Conservation (phyloP, 2,888 invertebrate species). For the Saturnia pavonia region DNA sequence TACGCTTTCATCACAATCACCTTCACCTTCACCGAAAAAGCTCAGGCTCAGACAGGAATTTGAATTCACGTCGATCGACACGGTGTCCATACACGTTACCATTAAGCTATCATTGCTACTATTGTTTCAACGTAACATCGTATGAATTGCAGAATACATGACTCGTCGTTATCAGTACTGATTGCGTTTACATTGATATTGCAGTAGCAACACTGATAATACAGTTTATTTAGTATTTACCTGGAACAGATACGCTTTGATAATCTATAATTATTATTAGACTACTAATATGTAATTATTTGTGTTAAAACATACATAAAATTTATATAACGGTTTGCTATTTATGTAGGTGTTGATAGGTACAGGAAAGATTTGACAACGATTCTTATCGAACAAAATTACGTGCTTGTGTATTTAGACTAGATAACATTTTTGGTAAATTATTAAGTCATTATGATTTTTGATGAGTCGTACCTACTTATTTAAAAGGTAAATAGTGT, state of each 20-base stretch:
- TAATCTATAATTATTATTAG: slow-evolving; percentile 8
- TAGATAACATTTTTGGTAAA: neutral
- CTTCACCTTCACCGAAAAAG: too few relatives aligned
- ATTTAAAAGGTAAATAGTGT: neutral
- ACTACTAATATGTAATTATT: too few relatives aligned
- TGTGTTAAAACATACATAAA: neutral
- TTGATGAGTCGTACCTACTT: neutral
- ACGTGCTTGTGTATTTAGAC: neutral
- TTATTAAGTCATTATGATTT: neutral
- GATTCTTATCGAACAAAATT: neutral
- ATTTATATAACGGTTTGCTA: neutral
- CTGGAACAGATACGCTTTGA: neutral
- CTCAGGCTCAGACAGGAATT: too few relatives aligned
- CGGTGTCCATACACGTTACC: too few relatives aligned
- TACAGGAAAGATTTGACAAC: neutral
- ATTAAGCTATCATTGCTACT: too few relatives aligned
- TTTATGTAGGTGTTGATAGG: too few relatives aligned
- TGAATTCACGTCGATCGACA: too few relatives aligned
- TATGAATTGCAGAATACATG: neutral
- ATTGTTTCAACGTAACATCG: neutral
- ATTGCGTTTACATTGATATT: slow-evolving; percentile 25
- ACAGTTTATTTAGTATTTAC: neutral
- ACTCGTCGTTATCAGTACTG: slow-evolving; percentile 13
- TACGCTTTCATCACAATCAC: too few relatives aligned
- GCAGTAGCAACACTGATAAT: slow-evolving; percentile 22